Base-by-base conservation (phyloP, 2,113 vertebrate species). In the Lutjanus erythropterus region DNA sequence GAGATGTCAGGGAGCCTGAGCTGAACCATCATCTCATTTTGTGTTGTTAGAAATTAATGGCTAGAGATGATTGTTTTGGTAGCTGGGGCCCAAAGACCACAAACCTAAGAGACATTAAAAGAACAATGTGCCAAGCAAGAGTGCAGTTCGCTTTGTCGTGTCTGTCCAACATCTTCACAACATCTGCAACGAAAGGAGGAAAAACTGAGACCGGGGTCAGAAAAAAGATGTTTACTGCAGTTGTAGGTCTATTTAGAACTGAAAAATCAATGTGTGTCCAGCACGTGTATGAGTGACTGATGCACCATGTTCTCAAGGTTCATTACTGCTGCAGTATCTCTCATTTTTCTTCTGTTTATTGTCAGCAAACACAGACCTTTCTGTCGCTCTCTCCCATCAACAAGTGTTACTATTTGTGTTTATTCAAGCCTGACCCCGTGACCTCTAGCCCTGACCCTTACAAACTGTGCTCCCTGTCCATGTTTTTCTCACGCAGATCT, bases 361-460 rank as follows among this genome's bases (percentile, higher is more conserved):
- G 2, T n/a, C 47, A 44, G 21, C 18, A 60, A 25, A 64, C 29
- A 66, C 47, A 8, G n/a, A 44, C 18, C 71, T 19, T 15, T 77
- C 31, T 41, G 39, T 35, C 29, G 23, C 27, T 58, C 18, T 60
- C 11, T 29, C 44, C 44, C 27, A 78, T 35, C 19, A 33, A 65
- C 1, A 18, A 39, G 29, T 25, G 37, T 52, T 66, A 25, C 53
- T 86, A 19, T 74, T 69, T 77, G 58, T 87, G 78, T 85, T 87
- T 82, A 84, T 80, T 83, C 70, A 86, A 23, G 71, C 50, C 73
- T 69, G 78, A 86, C 68, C 81, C 46, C 23, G 6, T 46, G 75
- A 88, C 75, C 78, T 77, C 44, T 18, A 61, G 53, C 46, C 52
- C 67, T 64, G 65, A 87, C 86, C 66, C 35, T 58, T 53, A 39